Evolutionary conservation across 2,113 vertebrate genomes (phyloP).

Genomic region (Gavialis gangeticus): DNA sequence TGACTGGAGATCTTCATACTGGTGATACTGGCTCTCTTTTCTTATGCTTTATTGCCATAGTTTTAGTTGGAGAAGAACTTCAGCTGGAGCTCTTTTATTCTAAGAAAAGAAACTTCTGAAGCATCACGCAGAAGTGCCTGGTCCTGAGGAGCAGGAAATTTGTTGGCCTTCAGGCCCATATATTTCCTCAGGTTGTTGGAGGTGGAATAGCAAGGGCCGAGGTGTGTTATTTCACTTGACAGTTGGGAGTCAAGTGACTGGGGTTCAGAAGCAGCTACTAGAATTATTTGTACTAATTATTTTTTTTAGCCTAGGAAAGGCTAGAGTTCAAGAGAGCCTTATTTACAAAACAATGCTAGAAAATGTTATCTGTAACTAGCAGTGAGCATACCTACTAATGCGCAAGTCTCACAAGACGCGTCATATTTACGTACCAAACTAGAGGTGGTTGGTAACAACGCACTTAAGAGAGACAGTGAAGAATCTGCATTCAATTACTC

Average conservation of each 20-base stretch:
- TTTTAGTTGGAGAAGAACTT: neutral
- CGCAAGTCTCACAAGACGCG: neutral
- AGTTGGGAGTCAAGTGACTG: no score
- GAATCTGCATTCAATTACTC: neutral
- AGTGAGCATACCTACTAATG: rapidly evolving
- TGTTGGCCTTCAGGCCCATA: neutral
- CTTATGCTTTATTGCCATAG: constrained; percentile 7
- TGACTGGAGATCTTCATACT: neutral
- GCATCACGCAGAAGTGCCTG: neutral
- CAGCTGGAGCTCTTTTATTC: neutral
- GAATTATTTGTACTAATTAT: neutral
- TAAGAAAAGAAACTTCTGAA: neutral
- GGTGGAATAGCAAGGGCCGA: neutral
- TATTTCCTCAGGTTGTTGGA: rapidly evolving
- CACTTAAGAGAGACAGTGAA: neutral
- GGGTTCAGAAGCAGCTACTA: neutral
- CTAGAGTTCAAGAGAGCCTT: neutral
- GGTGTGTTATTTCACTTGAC: no score
- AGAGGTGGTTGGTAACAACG: neutral
- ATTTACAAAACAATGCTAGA: neutral
- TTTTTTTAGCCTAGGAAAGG: neutral
- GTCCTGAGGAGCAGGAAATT: neutral
- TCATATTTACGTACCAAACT: neutral
- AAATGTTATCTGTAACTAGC: neutral
- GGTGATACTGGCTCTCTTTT: neutral